Base-by-base conservation (phyloP, 2,888 invertebrate genomes). In the Busseola fusca region DNA sequence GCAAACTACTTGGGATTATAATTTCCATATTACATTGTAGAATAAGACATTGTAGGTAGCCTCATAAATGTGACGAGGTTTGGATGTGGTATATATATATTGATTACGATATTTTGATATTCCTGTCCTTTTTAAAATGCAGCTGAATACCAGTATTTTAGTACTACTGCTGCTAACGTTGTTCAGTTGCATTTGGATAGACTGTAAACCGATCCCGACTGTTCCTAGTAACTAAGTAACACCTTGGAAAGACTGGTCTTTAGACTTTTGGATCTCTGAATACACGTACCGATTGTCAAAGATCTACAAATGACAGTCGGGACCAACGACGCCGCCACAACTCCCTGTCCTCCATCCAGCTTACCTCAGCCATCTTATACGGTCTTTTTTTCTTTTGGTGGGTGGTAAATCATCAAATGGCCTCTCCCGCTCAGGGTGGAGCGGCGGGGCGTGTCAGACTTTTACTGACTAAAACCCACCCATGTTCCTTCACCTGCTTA, bases 1-100 rank as follows among this genome's bases (percentile, higher is more conserved):
- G 77, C 80, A 82, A 82, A 84, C 81, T 85, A 81, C 79, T 83
- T 66, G 58, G 72, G 74, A 84, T 86, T 67, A 81, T 86, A 81
- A 87, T 88, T 86, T 89, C 83, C 87, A 86, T 88, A 84, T 69
- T 84, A 87, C 87, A 87, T 81, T 85, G 86, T 86, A 59, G 74
- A 80, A 45, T 72, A 81, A 84, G 80, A 87, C 84, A 82, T 84
- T 87, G 82, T 85, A 74, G 54, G 52, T 45, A 63, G 16, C 48
- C 5, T 6, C 59, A 62, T 74, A 84, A n/a, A n/a, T 70, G 68
- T 59, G 42, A 10, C 3, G 16, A 34, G 2, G n/a, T 69, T 52
- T 71, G 63, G 74, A 78, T 69, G 45, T 34, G 78, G 81, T 50
- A 76, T 3, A 25, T 21, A 12, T 21, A 14, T 37, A 37, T 37